Conservation (phyloP, 2,888 invertebrate genomes). For the Leuctra nigra region DNA sequence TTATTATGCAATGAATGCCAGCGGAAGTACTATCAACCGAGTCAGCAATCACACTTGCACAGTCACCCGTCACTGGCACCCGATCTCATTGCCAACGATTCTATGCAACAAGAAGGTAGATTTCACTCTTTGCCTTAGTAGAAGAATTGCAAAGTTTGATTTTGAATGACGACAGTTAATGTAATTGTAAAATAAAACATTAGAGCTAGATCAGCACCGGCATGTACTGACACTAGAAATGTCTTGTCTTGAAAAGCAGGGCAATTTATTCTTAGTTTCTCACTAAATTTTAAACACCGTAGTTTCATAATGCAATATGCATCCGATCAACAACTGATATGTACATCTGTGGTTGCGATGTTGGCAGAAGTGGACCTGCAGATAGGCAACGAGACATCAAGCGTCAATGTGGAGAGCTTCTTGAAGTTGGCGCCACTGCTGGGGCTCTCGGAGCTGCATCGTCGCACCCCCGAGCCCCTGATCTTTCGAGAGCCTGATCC, state of each 20-base stretch:
- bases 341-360: neutral
- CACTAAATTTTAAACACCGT: too few relatives aligned
- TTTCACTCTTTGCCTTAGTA: too few relatives aligned
- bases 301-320: too few relatives aligned
- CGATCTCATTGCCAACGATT: constrained; percentile 40
- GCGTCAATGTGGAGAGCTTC: neutral
- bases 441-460: constrained; percentile 40
- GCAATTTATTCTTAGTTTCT: neutral
- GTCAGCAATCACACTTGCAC: constrained; percentile 4
- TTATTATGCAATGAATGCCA: constrained; percentile 46
- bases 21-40: neutral
- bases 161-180: too few relatives aligned
- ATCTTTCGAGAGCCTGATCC: constrained; percentile 47
- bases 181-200: too few relatives aligned
- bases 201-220: too few relatives aligned
- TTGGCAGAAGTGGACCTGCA: constrained; percentile 3
- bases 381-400: neutral
- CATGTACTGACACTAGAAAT: too few relatives aligned
- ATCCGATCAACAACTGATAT: too few relatives aligned
- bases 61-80: constrained; percentile 35
- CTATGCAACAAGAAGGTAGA: constrained; percentile 33
- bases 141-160: too few relatives aligned
- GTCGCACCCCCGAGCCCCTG: constrained; percentile 41
- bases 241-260: too few relatives aligned
- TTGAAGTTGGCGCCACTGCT: constrained; percentile 31